Conservation (phyloP, 2,888 invertebrate genomes). For the Aleiodes alternator region DNA sequence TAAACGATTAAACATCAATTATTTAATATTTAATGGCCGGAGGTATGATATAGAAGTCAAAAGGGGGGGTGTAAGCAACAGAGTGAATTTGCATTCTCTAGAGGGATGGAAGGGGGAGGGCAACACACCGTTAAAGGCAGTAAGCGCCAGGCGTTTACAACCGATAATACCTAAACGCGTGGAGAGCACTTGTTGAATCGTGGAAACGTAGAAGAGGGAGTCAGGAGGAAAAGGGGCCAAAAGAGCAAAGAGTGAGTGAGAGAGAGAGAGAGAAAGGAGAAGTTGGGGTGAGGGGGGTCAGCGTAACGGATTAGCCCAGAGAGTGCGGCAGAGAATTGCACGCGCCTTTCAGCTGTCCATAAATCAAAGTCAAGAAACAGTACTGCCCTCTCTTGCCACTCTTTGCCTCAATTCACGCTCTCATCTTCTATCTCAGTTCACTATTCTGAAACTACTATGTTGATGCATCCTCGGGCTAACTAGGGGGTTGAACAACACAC, state of each 20-base stretch:
- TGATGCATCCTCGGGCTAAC: constrained; percentile 30
- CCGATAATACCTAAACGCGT: constrained; percentile 46
- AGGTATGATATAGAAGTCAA: background rate
- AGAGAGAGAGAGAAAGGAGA: no score
- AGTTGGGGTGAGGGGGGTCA: constrained; percentile 59
- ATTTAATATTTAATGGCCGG: constrained; percentile 31
- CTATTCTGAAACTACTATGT: constrained; percentile 6
- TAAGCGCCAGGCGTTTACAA: constrained; percentile 47
- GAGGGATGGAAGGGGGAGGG: constrained; percentile 1
- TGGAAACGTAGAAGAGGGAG: constrained; percentile 48
- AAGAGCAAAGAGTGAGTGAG: constrained; percentile 14
- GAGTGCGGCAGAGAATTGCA: constrained; percentile 62
- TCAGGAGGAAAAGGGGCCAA: constrained; percentile 18
- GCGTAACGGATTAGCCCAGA: constrained; percentile 65
- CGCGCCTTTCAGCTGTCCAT: constrained; percentile 66
- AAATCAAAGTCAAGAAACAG: constrained; percentile 70
- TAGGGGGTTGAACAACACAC: constrained; percentile 29
- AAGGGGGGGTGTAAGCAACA: constrained; percentile 1
- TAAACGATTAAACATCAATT: constrained; percentile 24
- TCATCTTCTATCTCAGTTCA: background rate
- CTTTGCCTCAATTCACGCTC: constrained; percentile 1
- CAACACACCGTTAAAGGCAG: constrained; percentile 39
- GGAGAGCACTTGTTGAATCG: constrained; percentile 68
- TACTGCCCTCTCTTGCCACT: constrained; percentile 30
- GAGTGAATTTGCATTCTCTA: constrained; percentile 38